Percentiles rank a stretch among this genome's conserved stretches.
Conservation (phyloP, 2,888 invertebrate genomes). For the Lepidocyrtinus sp. region DNA sequence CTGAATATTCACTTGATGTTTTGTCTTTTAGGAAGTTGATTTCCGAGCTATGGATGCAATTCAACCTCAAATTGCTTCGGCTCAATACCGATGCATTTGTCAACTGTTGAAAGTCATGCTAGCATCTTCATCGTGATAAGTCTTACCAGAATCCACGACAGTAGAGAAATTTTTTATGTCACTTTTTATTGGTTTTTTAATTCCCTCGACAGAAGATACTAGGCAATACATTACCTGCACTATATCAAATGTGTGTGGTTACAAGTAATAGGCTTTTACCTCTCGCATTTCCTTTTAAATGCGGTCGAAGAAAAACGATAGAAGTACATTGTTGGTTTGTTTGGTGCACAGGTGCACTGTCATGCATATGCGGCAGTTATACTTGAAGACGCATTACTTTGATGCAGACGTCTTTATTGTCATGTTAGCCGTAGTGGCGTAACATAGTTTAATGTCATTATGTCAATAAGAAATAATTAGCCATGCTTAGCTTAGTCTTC, state of each 20-base stretch:
- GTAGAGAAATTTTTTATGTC: neutral
- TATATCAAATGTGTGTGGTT: neutral
- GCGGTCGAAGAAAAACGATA: neutral
- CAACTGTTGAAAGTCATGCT: neutral
- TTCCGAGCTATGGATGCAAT: too few species aligned
- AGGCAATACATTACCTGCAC: neutral
- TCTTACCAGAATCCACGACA: neutral
- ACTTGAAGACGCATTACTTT: neutral
- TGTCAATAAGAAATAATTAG: conserved; percentile 33
- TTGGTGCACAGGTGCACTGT: neutral
- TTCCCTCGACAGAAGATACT: neutral
- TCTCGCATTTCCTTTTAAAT: neutral
- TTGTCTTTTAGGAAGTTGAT: too few species aligned
- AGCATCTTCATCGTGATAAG: neutral
- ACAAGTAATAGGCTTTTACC: neutral
- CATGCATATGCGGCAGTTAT: neutral
- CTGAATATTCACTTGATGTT: too few species aligned
- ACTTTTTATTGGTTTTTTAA: neutral
- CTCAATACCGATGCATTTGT: neutral
- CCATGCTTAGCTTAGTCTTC: conserved; percentile 43
- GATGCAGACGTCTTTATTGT: neutral
- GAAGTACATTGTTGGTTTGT: neutral
- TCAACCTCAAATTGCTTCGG: too few species aligned
- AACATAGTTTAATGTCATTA: conserved; percentile 18
- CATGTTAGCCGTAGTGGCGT: neutral